Conservation (phyloP, 2,113 vertebrate genomes). For the Ictalurus furcatus region DNA sequence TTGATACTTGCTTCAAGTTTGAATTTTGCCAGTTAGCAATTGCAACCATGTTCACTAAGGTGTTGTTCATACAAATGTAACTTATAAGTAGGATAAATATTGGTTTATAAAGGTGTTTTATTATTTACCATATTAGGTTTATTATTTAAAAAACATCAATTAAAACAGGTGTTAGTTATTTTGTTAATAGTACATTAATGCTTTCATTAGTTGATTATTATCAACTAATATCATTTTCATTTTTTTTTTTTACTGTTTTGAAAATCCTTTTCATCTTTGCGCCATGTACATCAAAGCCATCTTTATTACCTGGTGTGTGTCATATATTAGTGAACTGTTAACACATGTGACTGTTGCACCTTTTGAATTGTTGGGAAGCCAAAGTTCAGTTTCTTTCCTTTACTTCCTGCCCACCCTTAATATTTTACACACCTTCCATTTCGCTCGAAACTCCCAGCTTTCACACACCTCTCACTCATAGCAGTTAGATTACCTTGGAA, state of each 20-base stretch:
- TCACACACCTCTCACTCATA: not conserved
- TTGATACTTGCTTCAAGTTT: not conserved
- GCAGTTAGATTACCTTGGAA: conserved; percentile 80
- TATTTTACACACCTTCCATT: not conserved
- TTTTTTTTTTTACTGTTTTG: not conserved
- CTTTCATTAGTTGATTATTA: not conserved
- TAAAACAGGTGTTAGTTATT: not conserved
- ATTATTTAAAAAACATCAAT: not conserved
- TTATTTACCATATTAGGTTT: not conserved
- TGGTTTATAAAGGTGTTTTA: not conserved
- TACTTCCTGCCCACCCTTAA: not conserved
- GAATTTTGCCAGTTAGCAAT: not conserved
- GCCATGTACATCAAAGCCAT: not conserved
- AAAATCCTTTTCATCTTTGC: not conserved
- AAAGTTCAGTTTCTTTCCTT: conserved; percentile 39
- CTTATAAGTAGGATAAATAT: not conserved
- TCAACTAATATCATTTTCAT: not conserved
- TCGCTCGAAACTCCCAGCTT: not conserved
- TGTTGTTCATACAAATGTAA: not conserved
- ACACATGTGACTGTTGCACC: not conserved
- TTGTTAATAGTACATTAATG: not conserved
- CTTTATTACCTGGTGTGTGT: not conserved
- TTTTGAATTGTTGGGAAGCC: not conserved
- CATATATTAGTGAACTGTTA: conserved; percentile 6
- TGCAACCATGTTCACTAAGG: not conserved